phyloP scores from a whole-genome alignment of 2,797 vertebrate genomes.

The Acrossocheilus wenchowensis region DNA sequence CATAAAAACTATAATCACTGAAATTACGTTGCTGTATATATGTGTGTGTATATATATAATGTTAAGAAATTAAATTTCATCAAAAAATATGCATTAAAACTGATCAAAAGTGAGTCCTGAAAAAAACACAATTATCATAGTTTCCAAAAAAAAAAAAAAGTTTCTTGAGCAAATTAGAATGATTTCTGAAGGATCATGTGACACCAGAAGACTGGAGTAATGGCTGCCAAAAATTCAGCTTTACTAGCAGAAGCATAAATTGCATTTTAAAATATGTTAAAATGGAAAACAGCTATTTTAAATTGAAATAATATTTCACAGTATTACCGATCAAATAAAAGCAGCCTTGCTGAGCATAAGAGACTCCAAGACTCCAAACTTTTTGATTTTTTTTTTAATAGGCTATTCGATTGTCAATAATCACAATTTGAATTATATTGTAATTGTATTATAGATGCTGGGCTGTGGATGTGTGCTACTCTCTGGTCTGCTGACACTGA shows the following conservation, averaged over 20 bases:
- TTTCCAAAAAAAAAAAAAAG: background rate
- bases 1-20: background rate
- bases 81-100: background rate
- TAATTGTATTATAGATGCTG: conserved; percentile 82
- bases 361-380: background rate
- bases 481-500: conserved; percentile 74
- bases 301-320: background rate
- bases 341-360: background rate
- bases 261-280: background rate
- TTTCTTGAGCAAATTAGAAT: background rate
- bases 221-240: background rate
- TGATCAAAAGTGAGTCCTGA: background rate
- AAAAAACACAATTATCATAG: background rate
- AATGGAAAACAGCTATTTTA: background rate
- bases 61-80: background rate
- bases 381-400: background rate
- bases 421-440: conserved; percentile 30
- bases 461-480: conserved; percentile 69
- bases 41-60: background rate
- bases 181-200: background rate
- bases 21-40: background rate
- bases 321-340: background rate
- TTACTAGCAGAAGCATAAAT: background rate
- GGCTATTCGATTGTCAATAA: background rate
- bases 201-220: background rate